Conservation (phyloP, 2,797 vertebrate species). For the Cyclura pinguis region DNA sequence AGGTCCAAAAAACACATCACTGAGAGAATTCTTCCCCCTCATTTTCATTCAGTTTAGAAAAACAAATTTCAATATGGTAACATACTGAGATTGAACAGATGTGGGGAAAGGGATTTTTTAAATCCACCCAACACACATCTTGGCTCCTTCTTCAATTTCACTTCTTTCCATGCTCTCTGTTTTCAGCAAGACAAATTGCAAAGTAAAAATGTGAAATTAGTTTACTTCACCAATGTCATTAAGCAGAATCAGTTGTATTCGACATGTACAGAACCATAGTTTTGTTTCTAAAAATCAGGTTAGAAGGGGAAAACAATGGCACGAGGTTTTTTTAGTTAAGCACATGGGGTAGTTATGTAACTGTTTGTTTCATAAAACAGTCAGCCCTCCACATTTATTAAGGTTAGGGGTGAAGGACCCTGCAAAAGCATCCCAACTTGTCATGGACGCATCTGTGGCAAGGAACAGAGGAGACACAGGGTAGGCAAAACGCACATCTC, state of each 20-base stretch:
- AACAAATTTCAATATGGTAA: background rate
- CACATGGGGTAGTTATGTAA: no score
- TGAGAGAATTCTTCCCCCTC: background rate
- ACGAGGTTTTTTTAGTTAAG: no score
- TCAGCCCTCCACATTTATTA: no score
- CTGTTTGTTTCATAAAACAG: no score
- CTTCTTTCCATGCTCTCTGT: background rate
- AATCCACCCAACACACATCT: background rate
- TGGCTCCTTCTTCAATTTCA: background rate
- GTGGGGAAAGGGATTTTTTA: background rate
- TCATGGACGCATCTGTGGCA: no score
- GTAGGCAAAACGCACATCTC: no score
- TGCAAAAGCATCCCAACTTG: no score
- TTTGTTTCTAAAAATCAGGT: constrained; percentile 3
- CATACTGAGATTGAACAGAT: accelerated
- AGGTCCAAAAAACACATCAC: background rate
- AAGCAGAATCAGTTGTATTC: background rate
- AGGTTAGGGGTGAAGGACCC: no score
- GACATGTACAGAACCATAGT: background rate
- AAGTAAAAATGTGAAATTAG: constrained; percentile 2
- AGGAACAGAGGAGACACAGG: no score
- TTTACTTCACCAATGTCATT: background rate
- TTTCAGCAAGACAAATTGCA: accelerated
- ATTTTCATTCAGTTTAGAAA: constrained; percentile 45
- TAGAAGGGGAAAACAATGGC: background rate